A percentile compares a stretch with the other conserved stretches of the same genome.
Conservation (phyloP, 2,113 vertebrate species). For the Cyanoliseus patagonus region DNA sequence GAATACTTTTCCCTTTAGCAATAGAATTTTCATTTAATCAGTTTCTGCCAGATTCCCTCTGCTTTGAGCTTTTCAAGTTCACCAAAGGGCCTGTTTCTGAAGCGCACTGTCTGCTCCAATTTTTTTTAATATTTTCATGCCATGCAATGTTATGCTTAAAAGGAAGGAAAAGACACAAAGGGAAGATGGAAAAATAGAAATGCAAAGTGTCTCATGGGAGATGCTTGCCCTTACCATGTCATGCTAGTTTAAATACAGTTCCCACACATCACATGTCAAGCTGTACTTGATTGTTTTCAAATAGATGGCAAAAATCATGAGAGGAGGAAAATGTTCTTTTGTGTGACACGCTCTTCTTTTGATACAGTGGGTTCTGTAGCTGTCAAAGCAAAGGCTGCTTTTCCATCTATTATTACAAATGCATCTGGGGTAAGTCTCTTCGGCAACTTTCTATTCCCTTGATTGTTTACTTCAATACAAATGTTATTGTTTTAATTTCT, state of each 20-base stretch:
- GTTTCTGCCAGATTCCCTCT: not conserved
- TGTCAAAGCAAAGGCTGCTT: constrained; percentile 42
- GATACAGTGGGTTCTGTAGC: constrained; percentile 33
- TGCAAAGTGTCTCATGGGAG: constrained; percentile 2
- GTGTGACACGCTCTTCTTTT: constrained; percentile 38
- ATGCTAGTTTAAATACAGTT: constrained; percentile 53
- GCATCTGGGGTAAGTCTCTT: constrained; percentile 8
- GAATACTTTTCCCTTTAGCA: not conserved
- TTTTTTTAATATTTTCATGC: not conserved
- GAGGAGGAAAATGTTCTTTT: constrained; percentile 32
- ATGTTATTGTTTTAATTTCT: constrained; percentile 18
- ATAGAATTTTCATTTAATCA: not conserved
- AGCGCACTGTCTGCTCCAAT: not conserved
- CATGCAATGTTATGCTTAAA: not conserved
- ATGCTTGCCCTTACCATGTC: constrained; percentile 24
- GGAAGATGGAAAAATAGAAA: constrained; percentile 28
- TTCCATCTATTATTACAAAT: constrained; percentile 25
- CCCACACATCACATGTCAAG: constrained; percentile 36
- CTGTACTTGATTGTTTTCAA: constrained; percentile 55
- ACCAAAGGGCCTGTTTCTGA: not conserved
- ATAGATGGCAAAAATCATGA: constrained; percentile 51
- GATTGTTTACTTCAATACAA: constrained; percentile 21
- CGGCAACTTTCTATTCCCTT: not conserved
- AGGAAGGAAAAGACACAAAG: not conserved
- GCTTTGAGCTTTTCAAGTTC: not conserved